Percentiles rank a stretch among this genome's conserved stretches.
These are phyloP conservation scores for Formica exsecta DNA, from an alignment of 1,140 invertebrate species.

Conservation along the genomic window DNA sequence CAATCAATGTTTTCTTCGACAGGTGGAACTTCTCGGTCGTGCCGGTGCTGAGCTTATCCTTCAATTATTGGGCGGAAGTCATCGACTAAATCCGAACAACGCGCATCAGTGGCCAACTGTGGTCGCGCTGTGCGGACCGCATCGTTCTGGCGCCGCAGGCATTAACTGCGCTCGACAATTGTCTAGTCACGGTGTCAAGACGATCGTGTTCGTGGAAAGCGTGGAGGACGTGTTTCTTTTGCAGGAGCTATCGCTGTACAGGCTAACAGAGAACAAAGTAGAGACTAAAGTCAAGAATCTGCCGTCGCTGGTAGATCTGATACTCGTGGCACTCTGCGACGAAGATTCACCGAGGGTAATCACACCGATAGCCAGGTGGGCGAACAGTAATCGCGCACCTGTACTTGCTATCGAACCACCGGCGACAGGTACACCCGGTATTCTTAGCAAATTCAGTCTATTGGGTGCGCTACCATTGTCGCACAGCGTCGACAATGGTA, in stretches of 20 bases:
- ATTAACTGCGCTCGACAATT: constrained; percentile 93
- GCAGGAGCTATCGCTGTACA: constrained; percentile 89
- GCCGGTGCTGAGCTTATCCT: constrained; percentile 93
- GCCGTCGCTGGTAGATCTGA: constrained; percentile 89
- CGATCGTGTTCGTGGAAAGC: constrained; percentile 89
- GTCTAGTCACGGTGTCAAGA: constrained; percentile 93
- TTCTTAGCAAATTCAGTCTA: constrained; percentile 92
- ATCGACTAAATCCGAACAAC: constrained; percentile 92
- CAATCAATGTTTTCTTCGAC: constrained; percentile 24
- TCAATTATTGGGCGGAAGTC: constrained; percentile 92
- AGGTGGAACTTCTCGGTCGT: constrained; percentile 92
- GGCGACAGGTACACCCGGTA: constrained; percentile 88
- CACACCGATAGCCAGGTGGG: constrained; percentile 89
- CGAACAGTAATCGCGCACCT: constrained; percentile 91
- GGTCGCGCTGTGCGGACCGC: constrained; percentile 91
- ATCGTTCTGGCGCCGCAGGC: constrained; percentile 91
- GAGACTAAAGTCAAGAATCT: constrained; percentile 87
- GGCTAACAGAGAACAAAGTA: constrained; percentile 88
- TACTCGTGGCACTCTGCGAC: constrained; percentile 89
- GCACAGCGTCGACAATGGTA: constrained; percentile 90
- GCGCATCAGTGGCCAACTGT: constrained; percentile 93
- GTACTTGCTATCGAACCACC: constrained; percentile 94
- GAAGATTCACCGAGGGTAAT: constrained; percentile 82
- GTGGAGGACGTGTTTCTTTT: constrained; percentile 84
- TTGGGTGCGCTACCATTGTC: constrained; percentile 92